Evolutionary conservation across 2,113 vertebrate species (phyloP), one percentile per base, ranked within the genome.

Genomic region (Catharus fuscescens): DNA sequence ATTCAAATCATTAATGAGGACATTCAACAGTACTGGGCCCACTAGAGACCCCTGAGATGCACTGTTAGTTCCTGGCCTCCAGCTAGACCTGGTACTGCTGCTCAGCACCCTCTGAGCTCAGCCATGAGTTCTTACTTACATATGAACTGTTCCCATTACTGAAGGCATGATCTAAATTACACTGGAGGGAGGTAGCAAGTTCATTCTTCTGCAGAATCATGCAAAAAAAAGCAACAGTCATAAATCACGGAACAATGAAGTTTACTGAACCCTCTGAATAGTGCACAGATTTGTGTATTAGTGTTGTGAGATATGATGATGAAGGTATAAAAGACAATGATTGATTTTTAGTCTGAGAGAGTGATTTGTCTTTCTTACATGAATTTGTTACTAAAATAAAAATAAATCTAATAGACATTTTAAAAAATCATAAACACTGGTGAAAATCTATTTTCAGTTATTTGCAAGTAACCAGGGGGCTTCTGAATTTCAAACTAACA

Each of bases 221-320:
- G 40, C 34, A 71, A 81, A 87, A 76, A 81, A 52, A 21, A 81
- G 38, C n/a, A 88, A 57, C 11, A n/a, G 45, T 56, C 47, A 93
- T 88, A 94, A 90, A 94, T 77, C 85, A 88, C 25, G 15, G 28
- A 60, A 95, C 95, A 93, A 92, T 57, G 80, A 92, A 86, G 54
- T 78, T 70, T 86, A 71, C 56, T 77, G 60, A 92, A 74, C 26
- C 36, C 21, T 90, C 54, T 57, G 47, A 74, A 74, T 12, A 60
- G 67, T 12, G 44, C 72, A 80, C 29, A 91, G 73, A 59, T 80
- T 85, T 77, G 71, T 8, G 1, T 52, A 36, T 62, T 74, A 81
- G 25, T 60, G 38, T 70, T 88, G 56, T 28, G 23, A 91, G 87
- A 80, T 52, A 71, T 7, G 40, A 94, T 64, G 85, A 91, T 7